Evolutionary conservation across 2,888 invertebrate genomes (phyloP).

Genomic region (Phortica magna): DNA sequence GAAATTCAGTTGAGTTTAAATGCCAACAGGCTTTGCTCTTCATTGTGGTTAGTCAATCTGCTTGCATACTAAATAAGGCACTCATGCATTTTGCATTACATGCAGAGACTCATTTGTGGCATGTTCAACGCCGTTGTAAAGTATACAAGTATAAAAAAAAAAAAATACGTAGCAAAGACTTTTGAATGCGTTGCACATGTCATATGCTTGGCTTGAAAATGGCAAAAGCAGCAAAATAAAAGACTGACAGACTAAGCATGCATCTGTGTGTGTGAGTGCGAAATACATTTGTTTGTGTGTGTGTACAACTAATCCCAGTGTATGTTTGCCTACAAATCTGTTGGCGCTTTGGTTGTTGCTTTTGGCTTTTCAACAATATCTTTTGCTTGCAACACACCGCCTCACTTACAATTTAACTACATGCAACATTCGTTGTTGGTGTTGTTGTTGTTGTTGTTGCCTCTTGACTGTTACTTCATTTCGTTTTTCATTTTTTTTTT

Average conservation of each 20-base stretch:
- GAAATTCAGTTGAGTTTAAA: conserved; percentile 5
- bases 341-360: conserved; percentile 41
- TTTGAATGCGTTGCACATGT: conserved; percentile 69
- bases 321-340: background rate
- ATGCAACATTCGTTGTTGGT: conserved; percentile 5
- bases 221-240: conserved; percentile 31
- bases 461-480: conserved; percentile 63
- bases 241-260: no score
- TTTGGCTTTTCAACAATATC: conserved; percentile 6
- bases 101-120: conserved; percentile 68
- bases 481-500: conserved; percentile 42
- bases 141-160: conserved; percentile 40
- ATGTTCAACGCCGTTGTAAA: background rate
- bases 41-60: conserved; percentile 5
- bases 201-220: conserved; percentile 63
- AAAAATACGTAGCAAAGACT: no score
- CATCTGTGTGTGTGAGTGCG: no score
- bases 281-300: no score
- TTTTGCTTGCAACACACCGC: conserved; percentile 13
- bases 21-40: background rate
- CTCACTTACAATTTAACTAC: background rate
- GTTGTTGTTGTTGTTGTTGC: conserved; percentile 52
- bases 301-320: background rate
- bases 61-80: conserved; percentile 68
- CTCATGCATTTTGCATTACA: conserved; percentile 62